phyloP scores from a whole-genome alignment of 2,888 invertebrate species.

The Drosophila basisetae region DNA sequence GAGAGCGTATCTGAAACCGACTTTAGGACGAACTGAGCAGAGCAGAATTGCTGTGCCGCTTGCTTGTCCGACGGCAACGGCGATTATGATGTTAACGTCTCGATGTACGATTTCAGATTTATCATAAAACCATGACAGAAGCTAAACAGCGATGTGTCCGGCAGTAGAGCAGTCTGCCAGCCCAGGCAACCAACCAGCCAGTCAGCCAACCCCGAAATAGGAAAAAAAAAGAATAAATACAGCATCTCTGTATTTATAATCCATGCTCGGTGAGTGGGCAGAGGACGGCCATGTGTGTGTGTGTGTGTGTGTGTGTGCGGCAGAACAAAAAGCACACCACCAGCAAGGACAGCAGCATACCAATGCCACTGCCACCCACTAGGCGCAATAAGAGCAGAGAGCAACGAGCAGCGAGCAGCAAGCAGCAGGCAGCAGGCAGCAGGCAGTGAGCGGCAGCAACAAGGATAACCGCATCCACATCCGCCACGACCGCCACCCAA shows the following conservation, averaged over 20 bases:
- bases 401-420: slow-evolving; percentile 60
- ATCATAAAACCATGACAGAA: slow-evolving; percentile 84
- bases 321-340: slow-evolving; percentile 78
- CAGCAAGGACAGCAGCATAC: slow-evolving; percentile 44
- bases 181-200: slow-evolving; percentile 58
- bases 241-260: slow-evolving; percentile 70
- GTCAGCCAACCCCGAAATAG: slow-evolving; percentile 78
- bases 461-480: slow-evolving; percentile 76
- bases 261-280: slow-evolving; percentile 78
- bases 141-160: slow-evolving; percentile 79
- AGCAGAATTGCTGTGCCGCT: slow-evolving; percentile 20
- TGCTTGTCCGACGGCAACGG: slow-evolving; percentile 50
- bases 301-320: slow-evolving; percentile 35
- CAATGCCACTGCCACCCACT: slow-evolving; percentile 56
- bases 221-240: slow-evolving; percentile 32
- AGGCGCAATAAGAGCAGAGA: slow-evolving; percentile 74
- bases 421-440: slow-evolving; percentile 41
- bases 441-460: slow-evolving; percentile 47
- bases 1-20: slow-evolving; percentile 13
- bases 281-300: slow-evolving; percentile 46
- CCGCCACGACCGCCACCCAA: slow-evolving; percentile 32
- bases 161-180: slow-evolving; percentile 53
- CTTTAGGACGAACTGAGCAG: slow-evolving; percentile 33
- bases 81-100: slow-evolving; percentile 83
- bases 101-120: slow-evolving; percentile 84